phyloP scores from a whole-genome alignment of 2,888 invertebrate species.

The Drosophila koepferae region DNA sequence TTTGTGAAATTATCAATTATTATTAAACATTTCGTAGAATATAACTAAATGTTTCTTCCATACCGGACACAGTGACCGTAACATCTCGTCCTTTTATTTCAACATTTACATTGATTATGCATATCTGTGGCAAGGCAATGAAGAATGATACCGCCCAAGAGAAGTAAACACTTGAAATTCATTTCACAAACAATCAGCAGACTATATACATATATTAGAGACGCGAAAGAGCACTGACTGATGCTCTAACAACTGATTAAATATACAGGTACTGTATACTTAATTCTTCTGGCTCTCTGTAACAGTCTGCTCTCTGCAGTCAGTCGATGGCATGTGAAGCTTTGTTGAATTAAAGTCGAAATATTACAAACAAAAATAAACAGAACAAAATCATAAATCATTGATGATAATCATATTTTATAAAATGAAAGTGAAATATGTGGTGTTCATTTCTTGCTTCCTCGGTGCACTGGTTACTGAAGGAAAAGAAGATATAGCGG shows the following conservation, averaged over 20 bases:
- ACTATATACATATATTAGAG: not conserved
- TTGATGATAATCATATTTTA: no score
- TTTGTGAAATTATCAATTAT: no score
- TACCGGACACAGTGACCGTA: constrained; percentile 5
- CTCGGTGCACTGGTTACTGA: not conserved
- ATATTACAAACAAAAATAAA: not conserved
- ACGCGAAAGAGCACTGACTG: not conserved
- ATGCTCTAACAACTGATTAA: not conserved
- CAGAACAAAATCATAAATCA: no score
- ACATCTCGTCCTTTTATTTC: not conserved
- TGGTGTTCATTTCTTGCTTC: not conserved
- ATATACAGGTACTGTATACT: not conserved
- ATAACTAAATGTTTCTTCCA: not conserved
- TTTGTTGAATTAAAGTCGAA: not conserved
- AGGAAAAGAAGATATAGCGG: not conserved
- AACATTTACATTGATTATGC: constrained; percentile 2
- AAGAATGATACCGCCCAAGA: not conserved
- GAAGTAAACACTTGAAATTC: not conserved
- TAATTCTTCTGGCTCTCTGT: not conserved
- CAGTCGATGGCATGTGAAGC: not conserved
- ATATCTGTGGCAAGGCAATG: not conserved
- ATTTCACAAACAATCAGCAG: not conserved
- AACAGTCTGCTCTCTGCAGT: not conserved
- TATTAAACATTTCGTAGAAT: not conserved
- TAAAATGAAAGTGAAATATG: constrained; percentile 2